A percentile compares a stretch with the other conserved stretches of the same genome.
phyloP scores from a whole-genome alignment of 1,140 invertebrate species.

The Vanessa atalanta region DNA sequence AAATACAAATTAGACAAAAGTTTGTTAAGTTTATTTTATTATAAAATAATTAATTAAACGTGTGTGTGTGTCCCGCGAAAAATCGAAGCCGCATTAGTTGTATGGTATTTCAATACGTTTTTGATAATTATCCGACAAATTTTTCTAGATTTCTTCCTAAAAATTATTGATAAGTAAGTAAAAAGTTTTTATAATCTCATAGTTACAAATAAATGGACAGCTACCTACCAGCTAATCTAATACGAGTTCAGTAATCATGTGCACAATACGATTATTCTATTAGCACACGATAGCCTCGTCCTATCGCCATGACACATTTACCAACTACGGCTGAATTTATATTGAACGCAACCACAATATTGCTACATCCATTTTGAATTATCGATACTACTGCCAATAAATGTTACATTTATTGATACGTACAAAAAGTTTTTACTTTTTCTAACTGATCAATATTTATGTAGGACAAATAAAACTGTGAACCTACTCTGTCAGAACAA shows the following conservation, averaged over 20 bases:
- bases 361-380: slow-evolving; percentile 33
- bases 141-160: too few species aligned
- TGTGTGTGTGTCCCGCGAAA: too few species aligned
- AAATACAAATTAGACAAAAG: too few species aligned
- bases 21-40: too few species aligned
- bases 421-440: slow-evolving; percentile 9
- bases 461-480: not conserved
- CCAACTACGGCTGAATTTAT: slow-evolving; percentile 48
- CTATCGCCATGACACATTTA: slow-evolving; percentile 62
- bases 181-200: not conserved
- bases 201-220: too few species aligned
- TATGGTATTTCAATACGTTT: too few species aligned
- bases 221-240: not conserved
- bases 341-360: slow-evolving; percentile 32
- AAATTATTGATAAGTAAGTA: too few species aligned
- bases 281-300: slow-evolving; percentile 44
- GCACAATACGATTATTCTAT: slow-evolving; percentile 35
- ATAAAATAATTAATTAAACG: too few species aligned
- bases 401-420: slow-evolving; percentile 12
- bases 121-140: too few species aligned
- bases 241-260: slow-evolving; percentile 7
- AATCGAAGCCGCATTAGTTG: too few species aligned
- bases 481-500: too few species aligned
- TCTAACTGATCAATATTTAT: slow-evolving; percentile 12
- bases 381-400: slow-evolving; percentile 20